Percentiles rank a stretch among this genome's conserved stretches.
These are phyloP conservation scores for Andrena marginata DNA, from an alignment of 2,888 invertebrate genomes.

Conservation along the genomic window DNA sequence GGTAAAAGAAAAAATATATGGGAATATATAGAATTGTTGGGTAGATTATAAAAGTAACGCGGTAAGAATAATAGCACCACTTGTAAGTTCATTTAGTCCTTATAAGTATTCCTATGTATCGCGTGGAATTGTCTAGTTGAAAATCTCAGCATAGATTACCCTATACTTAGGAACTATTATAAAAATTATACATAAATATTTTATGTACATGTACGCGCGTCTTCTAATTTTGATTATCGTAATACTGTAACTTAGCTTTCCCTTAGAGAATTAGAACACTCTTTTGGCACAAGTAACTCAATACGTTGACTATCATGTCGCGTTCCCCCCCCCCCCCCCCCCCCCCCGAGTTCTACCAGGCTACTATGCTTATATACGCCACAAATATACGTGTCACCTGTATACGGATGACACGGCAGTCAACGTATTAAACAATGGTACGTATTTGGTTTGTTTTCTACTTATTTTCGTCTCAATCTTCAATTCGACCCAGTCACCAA, in stretches of 20 bases:
- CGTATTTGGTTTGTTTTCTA: conserved; percentile 62
- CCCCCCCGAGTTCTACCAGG: too few species aligned
- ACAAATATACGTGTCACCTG: too few species aligned
- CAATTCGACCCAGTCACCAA: conserved; percentile 66
- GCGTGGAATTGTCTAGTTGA: conserved; percentile 4
- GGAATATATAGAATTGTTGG: conserved; percentile 42
- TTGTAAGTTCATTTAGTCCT: conserved; percentile 22
- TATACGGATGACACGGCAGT: too few species aligned
- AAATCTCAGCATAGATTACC: conserved; percentile 56
- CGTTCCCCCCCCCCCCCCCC: too few species aligned
- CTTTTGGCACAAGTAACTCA: conserved; percentile 68
- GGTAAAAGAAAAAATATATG: conserved; percentile 51
- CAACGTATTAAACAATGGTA: conserved; percentile 52
- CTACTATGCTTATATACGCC: too few species aligned
- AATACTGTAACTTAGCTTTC: conserved; percentile 41
- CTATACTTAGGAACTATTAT: conserved; percentile 60
- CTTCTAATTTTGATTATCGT: conserved; percentile 55
- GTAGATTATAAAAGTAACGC: conserved; percentile 5
- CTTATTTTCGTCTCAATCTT: conserved; percentile 41
- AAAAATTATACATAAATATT: conserved; percentile 60
- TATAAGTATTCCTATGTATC: conserved; percentile 9
- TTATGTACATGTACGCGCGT: conserved; percentile 31
- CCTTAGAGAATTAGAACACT: conserved; percentile 62
- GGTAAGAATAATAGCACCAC: conserved; percentile 54
- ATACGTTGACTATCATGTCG: too few species aligned